These are phyloP conservation scores for Drosophila sechellia DNA, from an alignment of 1,140 invertebrate genomes.

Conservation along the genomic window DNA sequence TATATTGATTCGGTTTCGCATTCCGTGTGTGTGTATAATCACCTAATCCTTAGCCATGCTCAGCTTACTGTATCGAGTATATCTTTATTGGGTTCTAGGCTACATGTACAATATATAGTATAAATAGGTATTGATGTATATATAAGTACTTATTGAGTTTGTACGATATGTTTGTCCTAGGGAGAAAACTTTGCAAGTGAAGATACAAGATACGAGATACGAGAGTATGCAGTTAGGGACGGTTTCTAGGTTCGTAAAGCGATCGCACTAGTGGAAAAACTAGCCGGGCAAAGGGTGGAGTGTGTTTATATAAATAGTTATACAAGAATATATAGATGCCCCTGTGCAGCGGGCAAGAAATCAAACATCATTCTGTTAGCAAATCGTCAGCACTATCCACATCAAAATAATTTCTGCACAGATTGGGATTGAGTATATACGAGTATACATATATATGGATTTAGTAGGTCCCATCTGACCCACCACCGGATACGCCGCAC, in stretches of 20 bases:
- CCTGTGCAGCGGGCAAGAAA: conserved; percentile 35
- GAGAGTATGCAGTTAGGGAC: conserved; percentile 70
- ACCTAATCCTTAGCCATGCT: conserved; percentile 11
- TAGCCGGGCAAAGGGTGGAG: conserved; percentile 64
- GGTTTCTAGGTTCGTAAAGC: conserved; percentile 79
- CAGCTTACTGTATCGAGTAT: conserved; percentile 39
- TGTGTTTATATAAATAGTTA: conserved; percentile 43
- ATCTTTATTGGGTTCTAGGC: conserved; percentile 40
- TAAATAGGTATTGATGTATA: conserved; percentile 50
- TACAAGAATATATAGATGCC: conserved; percentile 62
- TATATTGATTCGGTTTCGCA: conserved; percentile 42
- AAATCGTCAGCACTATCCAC: conserved; percentile 9
- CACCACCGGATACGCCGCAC: conserved; percentile 69
- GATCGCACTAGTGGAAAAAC: conserved; percentile 60
- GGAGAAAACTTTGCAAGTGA: conserved; percentile 51
- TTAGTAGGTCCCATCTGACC: conserved; percentile 59
- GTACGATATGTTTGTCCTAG: conserved; percentile 82
- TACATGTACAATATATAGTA: conserved; percentile 48
- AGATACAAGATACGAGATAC: conserved; percentile 44
- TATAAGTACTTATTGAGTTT: conserved; percentile 72
- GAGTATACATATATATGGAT: not conserved
- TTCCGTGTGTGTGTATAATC: conserved; percentile 14
- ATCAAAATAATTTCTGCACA: conserved; percentile 8
- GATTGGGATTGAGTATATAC: conserved; percentile 11
- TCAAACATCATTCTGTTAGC: conserved; percentile 12